These are phyloP conservation scores for Drosophila conformis DNA, from an alignment of 2,888 invertebrate species.

Conservation along the genomic window DNA sequence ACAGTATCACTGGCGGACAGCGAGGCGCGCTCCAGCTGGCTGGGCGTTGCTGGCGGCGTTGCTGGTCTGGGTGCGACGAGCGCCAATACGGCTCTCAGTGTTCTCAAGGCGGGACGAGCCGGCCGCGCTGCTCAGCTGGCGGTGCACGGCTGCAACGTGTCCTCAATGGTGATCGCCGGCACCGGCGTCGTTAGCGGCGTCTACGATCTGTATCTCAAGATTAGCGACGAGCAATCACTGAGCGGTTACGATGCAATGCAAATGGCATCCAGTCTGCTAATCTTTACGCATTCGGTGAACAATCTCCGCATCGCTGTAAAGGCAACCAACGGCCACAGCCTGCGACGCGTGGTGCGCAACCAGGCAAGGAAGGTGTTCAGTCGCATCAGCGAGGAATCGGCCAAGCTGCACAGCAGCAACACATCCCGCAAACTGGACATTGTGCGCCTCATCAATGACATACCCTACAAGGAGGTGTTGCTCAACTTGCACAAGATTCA, in stretches of 20 bases:
- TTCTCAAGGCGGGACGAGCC: conserved; percentile 39
- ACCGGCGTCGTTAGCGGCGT: conserved; percentile 71
- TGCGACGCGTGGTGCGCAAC: conserved; percentile 65
- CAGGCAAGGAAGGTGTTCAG: conserved; percentile 59
- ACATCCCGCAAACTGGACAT: conserved; percentile 62
- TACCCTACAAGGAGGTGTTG: conserved; percentile 72
- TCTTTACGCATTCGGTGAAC: conserved; percentile 81
- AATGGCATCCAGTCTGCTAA: conserved; percentile 72
- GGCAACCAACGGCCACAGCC: conserved; percentile 55
- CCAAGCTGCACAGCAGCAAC: conserved; percentile 40
- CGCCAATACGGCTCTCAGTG: conserved; percentile 60
- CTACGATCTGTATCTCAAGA: conserved; percentile 73
- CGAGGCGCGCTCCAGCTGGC: conserved; percentile 76
- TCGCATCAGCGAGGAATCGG: conserved; percentile 53
- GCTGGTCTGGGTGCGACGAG: conserved; percentile 65
- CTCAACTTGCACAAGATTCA: conserved; percentile 47
- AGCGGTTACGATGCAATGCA: conserved; percentile 65
- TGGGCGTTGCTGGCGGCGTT: conserved; percentile 75
- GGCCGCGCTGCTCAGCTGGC: conserved; percentile 60
- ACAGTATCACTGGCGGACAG: conserved; percentile 57
- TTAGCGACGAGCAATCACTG: conserved; percentile 66
- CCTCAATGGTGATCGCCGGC: conserved; percentile 72
- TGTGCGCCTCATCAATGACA: conserved; percentile 81
- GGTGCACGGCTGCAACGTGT: conserved; percentile 70
- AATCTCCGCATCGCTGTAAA: conserved; percentile 76